A percentile compares a stretch with the other conserved stretches of the same genome.
Conservation (phyloP, 2,113 vertebrate genomes). For the Neodontobutis hainanensis region DNA sequence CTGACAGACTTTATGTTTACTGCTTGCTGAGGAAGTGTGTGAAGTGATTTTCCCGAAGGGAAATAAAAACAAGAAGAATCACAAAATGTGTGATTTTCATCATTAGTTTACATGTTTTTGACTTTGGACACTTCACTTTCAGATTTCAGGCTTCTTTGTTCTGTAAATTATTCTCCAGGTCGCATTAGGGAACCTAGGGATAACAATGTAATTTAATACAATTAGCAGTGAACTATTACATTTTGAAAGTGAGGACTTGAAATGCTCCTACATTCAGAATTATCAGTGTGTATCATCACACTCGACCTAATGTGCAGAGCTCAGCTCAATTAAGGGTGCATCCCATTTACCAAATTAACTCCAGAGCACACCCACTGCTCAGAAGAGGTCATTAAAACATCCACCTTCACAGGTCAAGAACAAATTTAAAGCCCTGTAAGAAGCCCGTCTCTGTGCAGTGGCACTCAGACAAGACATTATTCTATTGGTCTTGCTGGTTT, state of each 20-base stretch:
- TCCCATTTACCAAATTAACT: slow-evolving; percentile 70
- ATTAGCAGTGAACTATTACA: neutral
- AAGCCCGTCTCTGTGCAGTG: slow-evolving; percentile 21
- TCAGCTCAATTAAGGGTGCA: slow-evolving; percentile 68
- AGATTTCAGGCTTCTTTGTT: slow-evolving; percentile 1
- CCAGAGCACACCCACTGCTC: slow-evolving; percentile 51
- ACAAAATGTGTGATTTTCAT: slow-evolving; percentile 21
- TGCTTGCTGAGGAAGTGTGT: slow-evolving; percentile 32
- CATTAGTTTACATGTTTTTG: slow-evolving; percentile 33
- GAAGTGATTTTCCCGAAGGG: slow-evolving; percentile 20
- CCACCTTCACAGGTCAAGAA: slow-evolving; percentile 76
- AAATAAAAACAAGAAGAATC: slow-evolving; percentile 48
- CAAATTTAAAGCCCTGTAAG: slow-evolving; percentile 44
- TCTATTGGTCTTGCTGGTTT: slow-evolving; percentile 33
- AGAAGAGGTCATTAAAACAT: slow-evolving; percentile 67
- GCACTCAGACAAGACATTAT: slow-evolving; percentile 19
- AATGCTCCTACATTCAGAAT: slow-evolving; percentile 36
- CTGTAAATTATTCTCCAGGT: slow-evolving; percentile 6
- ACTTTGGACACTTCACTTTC: slow-evolving; percentile 11
- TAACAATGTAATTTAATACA: slow-evolving; percentile 1
- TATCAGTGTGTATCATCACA: slow-evolving; percentile 37
- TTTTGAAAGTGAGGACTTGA: slow-evolving; percentile 26
- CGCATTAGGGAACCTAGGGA: neutral
- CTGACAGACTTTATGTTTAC: slow-evolving; percentile 56
- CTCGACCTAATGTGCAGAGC: slow-evolving; percentile 53